Base-by-base conservation (phyloP, 2,888 invertebrate genomes). In the Nasonovia ribisnigri region DNA sequence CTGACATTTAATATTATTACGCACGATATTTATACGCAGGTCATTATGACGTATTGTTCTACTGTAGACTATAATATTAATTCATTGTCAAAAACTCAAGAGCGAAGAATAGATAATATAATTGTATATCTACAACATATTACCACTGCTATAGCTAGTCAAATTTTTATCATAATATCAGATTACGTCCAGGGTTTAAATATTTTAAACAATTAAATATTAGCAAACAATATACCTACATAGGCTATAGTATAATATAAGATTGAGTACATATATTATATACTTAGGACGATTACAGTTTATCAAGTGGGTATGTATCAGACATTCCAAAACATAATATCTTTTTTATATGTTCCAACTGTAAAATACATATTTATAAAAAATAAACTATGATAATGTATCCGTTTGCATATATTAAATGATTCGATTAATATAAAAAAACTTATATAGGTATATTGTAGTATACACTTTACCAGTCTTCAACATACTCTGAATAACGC, bases 401-500 rank as follows among this genome's bases (percentile, higher is more conserved):
- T 36, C 36, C 6, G 20, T 6, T 77, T 77, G 20, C 36, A 20
- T 77, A 36, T 20, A 77, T 77, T 16, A 36, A 77, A 36, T 77
- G n/a, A 77, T 77, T 36, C 36, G 36, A 77, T 36, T 77, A 77
- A 20, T 77, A 20, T 36, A 77, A 77, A 77, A 67, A 20, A 77
- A 77, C 20, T 36, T 20, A 36, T 57, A 26, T 26, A 57, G 8
- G 20, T 36, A 77, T 77, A 77, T n/a, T 6, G 16, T 8, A 5
- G 3, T 60, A 77, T 77, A 36, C 8, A 60, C 13, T 77, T 36
- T 36, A 36, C 77, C 20, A 20, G 36, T 36, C 77, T 77, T 20
- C 36, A 77, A 3, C 8, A 77, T 77, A 77, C 77, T 77, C 77
- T 77, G 29, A 84, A 91, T 54, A 91, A 91, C 84, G 16, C 91